Percentiles rank a stretch among this genome's conserved stretches.
Evolutionary conservation across 2,888 invertebrate genomes (phyloP).

Genomic region (Microctonus brassicae): DNA sequence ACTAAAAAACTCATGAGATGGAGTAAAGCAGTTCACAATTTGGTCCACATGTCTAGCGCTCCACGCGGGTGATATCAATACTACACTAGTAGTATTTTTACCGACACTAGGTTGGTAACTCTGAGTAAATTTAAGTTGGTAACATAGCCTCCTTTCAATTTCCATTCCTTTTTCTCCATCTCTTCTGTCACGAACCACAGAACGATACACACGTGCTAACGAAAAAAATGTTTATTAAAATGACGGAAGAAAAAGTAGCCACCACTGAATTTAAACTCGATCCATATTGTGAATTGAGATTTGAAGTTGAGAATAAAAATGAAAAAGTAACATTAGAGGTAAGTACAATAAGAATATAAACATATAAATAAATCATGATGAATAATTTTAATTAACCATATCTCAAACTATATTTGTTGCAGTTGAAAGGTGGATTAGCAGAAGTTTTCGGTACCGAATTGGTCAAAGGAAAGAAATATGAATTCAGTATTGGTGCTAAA

Average conservation of each 20-base stretch:
- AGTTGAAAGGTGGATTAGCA: constrained; percentile 91
- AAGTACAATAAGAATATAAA: constrained; percentile 46
- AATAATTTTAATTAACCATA: not conserved
- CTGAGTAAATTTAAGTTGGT: too few relatives aligned
- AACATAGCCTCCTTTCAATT: too few relatives aligned
- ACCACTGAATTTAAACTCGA: constrained; percentile 86
- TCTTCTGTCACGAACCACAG: too few relatives aligned
- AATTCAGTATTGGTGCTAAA: constrained; percentile 91
- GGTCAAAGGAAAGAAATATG: constrained; percentile 91
- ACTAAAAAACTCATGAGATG: too few relatives aligned
- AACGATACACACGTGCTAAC: too few relatives aligned
- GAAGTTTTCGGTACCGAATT: constrained; percentile 98
- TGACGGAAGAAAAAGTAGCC: constrained; percentile 63
- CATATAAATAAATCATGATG: not conserved
- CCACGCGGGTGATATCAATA: too few relatives aligned
- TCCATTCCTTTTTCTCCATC: too few relatives aligned
- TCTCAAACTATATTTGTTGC: constrained; percentile 31
- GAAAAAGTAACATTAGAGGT: constrained; percentile 87
- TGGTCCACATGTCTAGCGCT: too few relatives aligned
- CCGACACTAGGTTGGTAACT: too few relatives aligned
- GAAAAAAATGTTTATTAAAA: too few relatives aligned
- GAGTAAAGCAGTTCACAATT: too few relatives aligned
- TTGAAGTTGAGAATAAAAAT: constrained; percentile 91
- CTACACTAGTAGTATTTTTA: too few relatives aligned
- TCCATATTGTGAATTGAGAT: constrained; percentile 90